Conservation (phyloP, 2,888 invertebrate species). For the Thelaira solivaga region DNA sequence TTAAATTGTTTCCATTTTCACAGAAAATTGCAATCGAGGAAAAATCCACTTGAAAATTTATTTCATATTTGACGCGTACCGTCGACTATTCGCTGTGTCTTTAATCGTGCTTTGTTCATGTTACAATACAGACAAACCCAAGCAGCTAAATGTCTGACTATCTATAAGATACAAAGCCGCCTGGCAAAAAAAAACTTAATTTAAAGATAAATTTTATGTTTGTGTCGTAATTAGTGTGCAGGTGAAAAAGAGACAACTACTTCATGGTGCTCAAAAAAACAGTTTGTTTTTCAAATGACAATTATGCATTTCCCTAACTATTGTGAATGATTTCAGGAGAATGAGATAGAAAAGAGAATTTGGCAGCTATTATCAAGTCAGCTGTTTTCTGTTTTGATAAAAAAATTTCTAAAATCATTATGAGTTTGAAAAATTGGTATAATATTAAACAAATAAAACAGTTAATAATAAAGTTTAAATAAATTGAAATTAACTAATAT, state of each 20-base stretch:
- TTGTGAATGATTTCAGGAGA: constrained; percentile 41
- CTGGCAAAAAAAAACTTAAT: constrained; percentile 46
- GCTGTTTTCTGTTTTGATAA: constrained; percentile 53
- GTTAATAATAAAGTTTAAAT: no score
- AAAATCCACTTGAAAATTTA: constrained; percentile 20
- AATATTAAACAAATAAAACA: no score
- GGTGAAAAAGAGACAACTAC: constrained; percentile 29
- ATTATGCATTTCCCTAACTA: constrained; percentile 47
- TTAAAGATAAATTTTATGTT: constrained; percentile 43
- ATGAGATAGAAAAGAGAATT: not conserved
- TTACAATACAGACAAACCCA: constrained; percentile 57
- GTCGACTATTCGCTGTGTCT: constrained; percentile 50
- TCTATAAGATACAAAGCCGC: constrained; percentile 60
- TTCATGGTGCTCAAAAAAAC: constrained; percentile 1
- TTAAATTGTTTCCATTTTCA: not conserved
- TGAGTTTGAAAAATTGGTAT: no score
- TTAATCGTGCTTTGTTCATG: constrained; percentile 59
- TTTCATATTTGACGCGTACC: constrained; percentile 46
- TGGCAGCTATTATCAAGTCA: not conserved
- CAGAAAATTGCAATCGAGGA: not conserved
- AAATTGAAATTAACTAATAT: no score
- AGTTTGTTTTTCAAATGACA: constrained; percentile 18
- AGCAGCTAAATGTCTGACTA: constrained; percentile 47
- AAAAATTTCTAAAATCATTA: no score
- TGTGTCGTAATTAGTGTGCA: not conserved